These are phyloP conservation scores for Taphrorychus bicolor DNA, from an alignment of 2,888 invertebrate genomes.

Conservation along the genomic window DNA sequence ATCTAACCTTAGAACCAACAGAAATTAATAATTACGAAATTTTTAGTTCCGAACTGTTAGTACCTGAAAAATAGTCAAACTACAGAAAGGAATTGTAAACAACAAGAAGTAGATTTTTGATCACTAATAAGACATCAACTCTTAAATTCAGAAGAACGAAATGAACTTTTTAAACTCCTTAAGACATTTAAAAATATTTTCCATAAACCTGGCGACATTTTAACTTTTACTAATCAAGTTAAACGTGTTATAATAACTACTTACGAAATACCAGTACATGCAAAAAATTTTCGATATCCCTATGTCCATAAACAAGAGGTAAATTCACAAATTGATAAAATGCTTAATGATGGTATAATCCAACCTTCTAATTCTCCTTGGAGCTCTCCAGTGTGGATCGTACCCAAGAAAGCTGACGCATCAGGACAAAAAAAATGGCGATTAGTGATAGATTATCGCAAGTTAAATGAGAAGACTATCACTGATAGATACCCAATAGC, in stretches of 20 bases:
- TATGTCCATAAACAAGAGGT: slow-evolving; percentile 7
- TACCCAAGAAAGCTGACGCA: slow-evolving; percentile 39
- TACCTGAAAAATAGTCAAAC: too few species aligned
- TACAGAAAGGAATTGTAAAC: too few species aligned
- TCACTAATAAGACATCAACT: too few species aligned
- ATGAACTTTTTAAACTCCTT: too few species aligned
- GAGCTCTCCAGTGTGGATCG: slow-evolving; percentile 44
- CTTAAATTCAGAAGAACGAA: too few species aligned
- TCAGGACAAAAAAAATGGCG: slow-evolving; percentile 41
- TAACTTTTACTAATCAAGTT: slow-evolving; percentile 2
- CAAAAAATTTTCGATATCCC: slow-evolving; percentile 4
- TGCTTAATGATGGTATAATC: slow-evolving; percentile 41
- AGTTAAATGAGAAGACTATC: slow-evolving; percentile 42
- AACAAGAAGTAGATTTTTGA: too few species aligned
- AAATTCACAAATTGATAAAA: slow-evolving; percentile 8
- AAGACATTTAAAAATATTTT: too few species aligned
- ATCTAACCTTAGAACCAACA: too few species aligned
- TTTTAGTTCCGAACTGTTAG: too few species aligned
- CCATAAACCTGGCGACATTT: too few species aligned
- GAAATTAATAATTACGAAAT: too few species aligned
- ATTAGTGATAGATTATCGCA: slow-evolving; percentile 38
- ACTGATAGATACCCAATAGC: slow-evolving; percentile 46
- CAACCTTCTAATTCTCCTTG: slow-evolving; percentile 32
- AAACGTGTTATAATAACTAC: slow-evolving; percentile 13
- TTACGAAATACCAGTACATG: not conserved